Percentiles rank a stretch among this genome's conserved stretches.
These are phyloP conservation scores for Habrosyne pyritoides DNA, from an alignment of 2,888 invertebrate species.

Conservation along the genomic window DNA sequence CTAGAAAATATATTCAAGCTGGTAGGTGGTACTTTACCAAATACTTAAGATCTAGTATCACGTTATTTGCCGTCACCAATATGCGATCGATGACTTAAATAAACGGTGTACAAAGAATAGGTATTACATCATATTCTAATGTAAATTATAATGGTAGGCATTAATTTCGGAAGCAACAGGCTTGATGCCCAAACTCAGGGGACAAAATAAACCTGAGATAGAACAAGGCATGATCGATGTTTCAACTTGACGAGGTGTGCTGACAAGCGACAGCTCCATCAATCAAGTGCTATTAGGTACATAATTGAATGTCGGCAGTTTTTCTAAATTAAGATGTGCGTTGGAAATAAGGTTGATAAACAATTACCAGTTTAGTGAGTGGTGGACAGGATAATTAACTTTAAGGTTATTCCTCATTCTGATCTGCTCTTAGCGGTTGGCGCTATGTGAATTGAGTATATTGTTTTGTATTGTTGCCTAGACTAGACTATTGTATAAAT, in stretches of 20 bases:
- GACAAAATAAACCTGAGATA: conserved; percentile 29
- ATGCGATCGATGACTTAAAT: no score
- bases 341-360: neutral
- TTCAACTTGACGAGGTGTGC: conserved; percentile 32
- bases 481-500: no score
- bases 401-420: neutral
- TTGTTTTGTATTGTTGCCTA: no score
- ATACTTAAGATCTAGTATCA: no score
- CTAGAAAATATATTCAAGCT: no score
- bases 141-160: neutral
- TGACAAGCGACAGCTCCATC: conserved; percentile 34
- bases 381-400: neutral
- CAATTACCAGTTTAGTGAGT: neutral
- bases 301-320: conserved; percentile 40
- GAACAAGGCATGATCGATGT: conserved; percentile 38
- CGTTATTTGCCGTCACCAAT: no score
- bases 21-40: no score
- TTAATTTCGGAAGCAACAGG: neutral
- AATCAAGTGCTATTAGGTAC: conserved; percentile 30
- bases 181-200: neutral
- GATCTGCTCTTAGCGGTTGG: no score
- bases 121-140: no score
- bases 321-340: conserved; percentile 18
- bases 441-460: no score
- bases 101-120: no score